Evolutionary conservation across 2,797 vertebrate species (phyloP).

Genomic region (Octomys mimax): DNA sequence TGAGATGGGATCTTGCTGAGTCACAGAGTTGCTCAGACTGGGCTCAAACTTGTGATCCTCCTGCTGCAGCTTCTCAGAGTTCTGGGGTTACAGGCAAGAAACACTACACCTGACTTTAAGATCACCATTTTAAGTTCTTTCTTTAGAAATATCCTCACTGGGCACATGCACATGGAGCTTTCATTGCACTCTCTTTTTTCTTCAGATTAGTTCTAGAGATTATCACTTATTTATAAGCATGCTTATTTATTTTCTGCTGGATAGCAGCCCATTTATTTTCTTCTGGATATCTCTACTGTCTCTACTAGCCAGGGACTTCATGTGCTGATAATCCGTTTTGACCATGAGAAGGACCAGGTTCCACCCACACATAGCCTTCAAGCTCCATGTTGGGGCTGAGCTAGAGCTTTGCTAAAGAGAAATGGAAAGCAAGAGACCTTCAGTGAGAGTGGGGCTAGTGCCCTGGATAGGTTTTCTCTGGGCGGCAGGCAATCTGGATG

Average conservation of each 20-base stretch:
- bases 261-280: neutral
- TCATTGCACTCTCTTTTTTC: neutral
- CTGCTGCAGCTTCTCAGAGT: neutral
- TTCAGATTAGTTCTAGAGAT: slow-evolving; percentile 12
- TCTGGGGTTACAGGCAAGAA: neutral
- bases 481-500: neutral
- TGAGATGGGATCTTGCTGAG: neutral
- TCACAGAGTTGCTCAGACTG: neutral
- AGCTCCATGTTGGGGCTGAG: neutral
- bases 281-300: neutral
- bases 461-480: neutral
- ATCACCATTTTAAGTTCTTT: neutral
- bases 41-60: neutral
- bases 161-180: neutral
- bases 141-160: neutral
- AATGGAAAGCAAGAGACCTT: neutral
- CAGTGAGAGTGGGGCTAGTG: neutral
- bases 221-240: neutral
- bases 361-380: neutral
- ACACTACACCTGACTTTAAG: neutral
- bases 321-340: neutral
- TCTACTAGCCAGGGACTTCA: neutral
- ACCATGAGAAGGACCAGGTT: neutral
- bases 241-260: neutral
- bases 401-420: neutral